These are phyloP conservation scores for Periphyllus acericola DNA, from an alignment of 2,888 invertebrate genomes.

Conservation along the genomic window DNA sequence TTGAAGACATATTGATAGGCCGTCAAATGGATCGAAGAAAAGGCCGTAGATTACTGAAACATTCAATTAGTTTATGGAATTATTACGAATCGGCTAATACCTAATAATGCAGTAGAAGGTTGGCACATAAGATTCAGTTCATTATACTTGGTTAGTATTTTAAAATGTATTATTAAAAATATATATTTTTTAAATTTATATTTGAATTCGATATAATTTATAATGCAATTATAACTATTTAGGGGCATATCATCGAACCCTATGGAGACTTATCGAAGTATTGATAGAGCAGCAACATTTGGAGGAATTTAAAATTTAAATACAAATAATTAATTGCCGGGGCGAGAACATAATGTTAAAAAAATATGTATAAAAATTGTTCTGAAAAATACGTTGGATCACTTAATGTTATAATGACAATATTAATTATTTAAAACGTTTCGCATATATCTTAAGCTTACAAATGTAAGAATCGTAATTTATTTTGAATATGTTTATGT, in stretches of 20 bases:
- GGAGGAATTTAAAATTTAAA: not conserved
- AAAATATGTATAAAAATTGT: not conserved
- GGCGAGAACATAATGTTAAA: not conserved
- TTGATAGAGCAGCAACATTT: not conserved
- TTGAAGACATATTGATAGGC: slow-evolving; percentile 2
- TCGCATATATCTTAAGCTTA: not conserved
- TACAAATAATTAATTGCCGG: not conserved
- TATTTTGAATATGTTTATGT: no score
- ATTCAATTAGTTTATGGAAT: slow-evolving; percentile 19
- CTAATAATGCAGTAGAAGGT: not conserved
- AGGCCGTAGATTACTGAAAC: slow-evolving; percentile 3
- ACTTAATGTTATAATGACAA: not conserved
- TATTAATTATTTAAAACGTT: not conserved
- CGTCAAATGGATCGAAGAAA: not conserved
- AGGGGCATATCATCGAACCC: not conserved
- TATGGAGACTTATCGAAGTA: not conserved
- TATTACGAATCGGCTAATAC: not conserved
- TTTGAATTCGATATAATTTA: no score
- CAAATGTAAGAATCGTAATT: no score
- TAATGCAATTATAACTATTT: no score
- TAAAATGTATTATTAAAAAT: not conserved
- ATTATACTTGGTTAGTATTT: slow-evolving; percentile 25
- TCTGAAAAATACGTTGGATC: not conserved
- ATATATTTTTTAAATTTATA: not conserved
- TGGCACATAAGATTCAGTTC: not conserved